Evolutionary conservation across 2,797 vertebrate species (phyloP).

Genomic region (Scarus forsteni): DNA sequence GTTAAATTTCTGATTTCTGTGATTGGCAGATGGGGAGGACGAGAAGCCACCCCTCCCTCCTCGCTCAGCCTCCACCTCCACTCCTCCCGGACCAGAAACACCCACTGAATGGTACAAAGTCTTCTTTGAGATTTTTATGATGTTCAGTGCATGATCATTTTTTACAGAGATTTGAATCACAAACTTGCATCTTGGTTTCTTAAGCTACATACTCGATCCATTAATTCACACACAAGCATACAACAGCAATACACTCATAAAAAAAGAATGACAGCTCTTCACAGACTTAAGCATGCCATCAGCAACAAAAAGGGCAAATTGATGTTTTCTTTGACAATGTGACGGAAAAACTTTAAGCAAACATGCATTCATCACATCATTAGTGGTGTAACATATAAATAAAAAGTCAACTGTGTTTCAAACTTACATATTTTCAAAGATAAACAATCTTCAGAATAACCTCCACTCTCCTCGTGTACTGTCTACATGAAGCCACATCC

Average conservation of each 20-base stretch:
- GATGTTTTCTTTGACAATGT: not conserved
- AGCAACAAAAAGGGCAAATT: not conserved
- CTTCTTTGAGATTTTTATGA: not conserved
- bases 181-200: not conserved
- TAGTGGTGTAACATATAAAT: not conserved
- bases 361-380: not conserved
- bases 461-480: not conserved
- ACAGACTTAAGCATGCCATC: too few species aligned
- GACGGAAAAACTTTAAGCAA: not conserved
- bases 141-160: not conserved
- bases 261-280: too few species aligned
- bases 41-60: constrained; percentile 95
- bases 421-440: not conserved
- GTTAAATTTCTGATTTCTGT: constrained; percentile 15
- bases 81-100: constrained; percentile 80
- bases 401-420: not conserved
- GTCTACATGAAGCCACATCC: constrained; percentile 68
- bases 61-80: constrained; percentile 90
- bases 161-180: constrained; percentile 4
- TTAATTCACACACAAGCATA: not conserved
- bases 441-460: not conserved
- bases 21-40: constrained; percentile 91
- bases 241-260: too few species aligned
- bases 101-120: constrained; percentile 78
- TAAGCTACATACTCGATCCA: not conserved